Percentiles rank a stretch among this genome's conserved stretches.
These are phyloP conservation scores for Eupristina koningsbergeri DNA, from an alignment of 1,140 invertebrate genomes.

Conservation along the genomic window DNA sequence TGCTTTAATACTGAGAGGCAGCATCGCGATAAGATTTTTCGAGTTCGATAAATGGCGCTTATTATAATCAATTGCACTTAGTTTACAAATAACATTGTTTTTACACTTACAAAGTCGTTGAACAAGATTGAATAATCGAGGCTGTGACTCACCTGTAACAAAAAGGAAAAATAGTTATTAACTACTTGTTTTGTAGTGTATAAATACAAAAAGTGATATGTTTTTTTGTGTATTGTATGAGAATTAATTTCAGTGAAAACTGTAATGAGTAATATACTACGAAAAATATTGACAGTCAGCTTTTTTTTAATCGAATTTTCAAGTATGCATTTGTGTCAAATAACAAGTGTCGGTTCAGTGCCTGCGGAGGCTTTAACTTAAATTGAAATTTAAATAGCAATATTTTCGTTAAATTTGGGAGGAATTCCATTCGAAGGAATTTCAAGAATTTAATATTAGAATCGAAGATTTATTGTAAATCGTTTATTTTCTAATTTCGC, in stretches of 20 bases:
- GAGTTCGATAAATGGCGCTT: neutral
- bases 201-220: too few species aligned
- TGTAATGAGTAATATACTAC: neutral
- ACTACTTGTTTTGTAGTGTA: neutral
- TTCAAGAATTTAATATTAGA: conserved; percentile 1
- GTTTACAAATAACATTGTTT: neutral
- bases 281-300: neutral
- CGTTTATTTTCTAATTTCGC: conserved; percentile 31
- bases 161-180: conserved; percentile 20
- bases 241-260: too few species aligned
- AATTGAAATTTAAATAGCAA: conserved; percentile 11
- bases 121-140: neutral
- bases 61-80: neutral
- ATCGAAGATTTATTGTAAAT: conserved; percentile 33
- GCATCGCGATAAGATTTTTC: neutral
- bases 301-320: neutral
- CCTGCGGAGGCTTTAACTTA: neutral
- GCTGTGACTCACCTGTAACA: conserved; percentile 46
- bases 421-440: neutral
- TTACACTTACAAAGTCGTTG: conserved; percentile 17
- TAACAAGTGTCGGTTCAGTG: too few species aligned
- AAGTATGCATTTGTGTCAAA: neutral
- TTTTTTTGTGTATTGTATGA: too few species aligned
- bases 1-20: neutral
- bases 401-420: neutral